Evolutionary conservation across 1,140 invertebrate genomes (phyloP).

Genomic region (Himalopsyche phryganea): DNA sequence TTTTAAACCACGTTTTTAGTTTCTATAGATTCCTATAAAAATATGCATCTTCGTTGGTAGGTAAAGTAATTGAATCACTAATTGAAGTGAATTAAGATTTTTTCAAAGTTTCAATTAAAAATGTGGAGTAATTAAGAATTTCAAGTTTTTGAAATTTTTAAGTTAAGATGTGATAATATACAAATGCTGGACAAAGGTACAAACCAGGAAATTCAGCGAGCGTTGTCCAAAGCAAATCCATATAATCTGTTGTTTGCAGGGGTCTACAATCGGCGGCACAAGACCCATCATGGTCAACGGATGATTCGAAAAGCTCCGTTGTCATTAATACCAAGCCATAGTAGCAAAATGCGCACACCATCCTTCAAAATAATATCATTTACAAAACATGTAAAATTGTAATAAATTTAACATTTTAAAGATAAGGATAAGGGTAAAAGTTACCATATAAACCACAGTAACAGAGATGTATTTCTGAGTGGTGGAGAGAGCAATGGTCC

Average conservation of each 20-base stretch:
- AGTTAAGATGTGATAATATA: too few species aligned
- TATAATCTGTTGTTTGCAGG: constrained; percentile 82
- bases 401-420: too few species aligned
- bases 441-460: constrained; percentile 93
- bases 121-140: too few species aligned
- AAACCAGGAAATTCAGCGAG: constrained; percentile 90
- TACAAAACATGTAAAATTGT: constrained; percentile 2
- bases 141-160: too few species aligned
- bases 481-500: constrained; percentile 77
- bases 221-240: constrained; percentile 91
- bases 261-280: constrained; percentile 72
- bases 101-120: too few species aligned
- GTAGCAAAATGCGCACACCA: constrained; percentile 92
- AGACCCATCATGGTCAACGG: constrained; percentile 49
- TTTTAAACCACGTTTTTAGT: too few species aligned
- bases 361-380: constrained; percentile 63
- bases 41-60: too few species aligned
- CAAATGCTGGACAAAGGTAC: too few species aligned
- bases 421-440: too few species aligned
- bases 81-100: too few species aligned
- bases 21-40: too few species aligned
- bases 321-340: constrained; percentile 95
- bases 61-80: too few species aligned
- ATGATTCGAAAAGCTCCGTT: constrained; percentile 84
- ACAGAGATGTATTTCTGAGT: constrained; percentile 75